Evolutionary conservation across 2,797 vertebrate species (phyloP), one percentile per base, ranked within the genome.

Genomic region (Galaxias olidus): DNA sequence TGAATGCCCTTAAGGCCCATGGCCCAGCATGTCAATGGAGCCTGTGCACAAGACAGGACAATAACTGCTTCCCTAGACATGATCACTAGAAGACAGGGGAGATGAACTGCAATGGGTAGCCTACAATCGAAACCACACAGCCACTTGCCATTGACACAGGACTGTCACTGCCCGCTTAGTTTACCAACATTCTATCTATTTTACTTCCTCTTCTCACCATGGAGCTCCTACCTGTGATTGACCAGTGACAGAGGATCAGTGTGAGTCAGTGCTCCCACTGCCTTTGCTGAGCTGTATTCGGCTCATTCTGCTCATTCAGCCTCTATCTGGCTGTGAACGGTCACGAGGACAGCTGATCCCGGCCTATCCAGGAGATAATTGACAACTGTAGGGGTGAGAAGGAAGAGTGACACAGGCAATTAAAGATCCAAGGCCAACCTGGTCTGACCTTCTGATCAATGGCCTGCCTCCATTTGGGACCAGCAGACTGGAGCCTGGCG

Each of bases 361-460:
- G 55, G 60, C 68, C 72, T 72, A 77, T 58, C 52, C 52, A 58
- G 9, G 20, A 64, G 47, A 60, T 65, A 67, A 76, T 63, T 75
- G 75, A 78, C 77, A 80, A 72, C 71, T 62, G 69, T 46, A 69
- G 30, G 41, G 65, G 59, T 44, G 51, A 66, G 61, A 74, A 78
- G 54, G 59, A 51, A 61, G 65, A 72, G 59, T 63, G 71, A 66
- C 43, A 15, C 42, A 46, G 49, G 66, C 64, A 74, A 74, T 78
- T 73, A 65, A 69, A 67, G 18, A 75, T 56, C 67, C 69, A 56
- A 73, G 79, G 79, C 69, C 72, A 76, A 78, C 74, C 74, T 71
- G 43, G 54, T 53, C 65, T 69, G 79, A 82, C 75, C 83, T 82
- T 78, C 69, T 66, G 61, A 83, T 87, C 81, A 80, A 82, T 85